Evolutionary conservation across 2,888 invertebrate genomes (phyloP).

Genomic region (Nasonovia ribisnigri): DNA sequence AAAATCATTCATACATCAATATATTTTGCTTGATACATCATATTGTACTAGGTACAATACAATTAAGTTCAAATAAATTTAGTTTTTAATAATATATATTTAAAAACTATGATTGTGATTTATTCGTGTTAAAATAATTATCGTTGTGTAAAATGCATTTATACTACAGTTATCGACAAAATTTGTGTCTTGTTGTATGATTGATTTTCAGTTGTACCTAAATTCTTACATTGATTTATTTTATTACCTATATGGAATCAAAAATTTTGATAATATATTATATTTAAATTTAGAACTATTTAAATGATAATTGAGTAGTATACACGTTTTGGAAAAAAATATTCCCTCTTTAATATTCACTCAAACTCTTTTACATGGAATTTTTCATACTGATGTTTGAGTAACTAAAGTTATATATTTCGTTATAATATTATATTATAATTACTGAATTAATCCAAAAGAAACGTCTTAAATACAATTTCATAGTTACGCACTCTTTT

Average conservation of each 20-base stretch:
- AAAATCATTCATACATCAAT: no score
- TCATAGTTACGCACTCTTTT: background rate
- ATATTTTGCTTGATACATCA: no score
- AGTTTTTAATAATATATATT: no score
- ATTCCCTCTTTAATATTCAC: background rate
- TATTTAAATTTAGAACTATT: background rate
- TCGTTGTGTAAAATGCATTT: background rate
- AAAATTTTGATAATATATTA: background rate
- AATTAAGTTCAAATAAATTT: no score
- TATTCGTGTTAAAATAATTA: background rate
- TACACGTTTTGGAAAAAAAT: background rate
- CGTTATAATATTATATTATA: background rate
- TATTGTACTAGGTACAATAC: no score
- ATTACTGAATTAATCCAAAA: background rate
- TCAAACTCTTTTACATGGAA: background rate
- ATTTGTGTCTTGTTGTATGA: background rate
- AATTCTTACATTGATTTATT: background rate
- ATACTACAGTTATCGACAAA: background rate
- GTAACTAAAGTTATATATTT: background rate
- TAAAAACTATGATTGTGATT: no score
- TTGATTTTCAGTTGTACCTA: background rate
- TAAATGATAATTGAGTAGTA: background rate
- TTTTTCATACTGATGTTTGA: background rate
- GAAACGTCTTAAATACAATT: background rate
- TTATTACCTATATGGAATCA: background rate